Evolutionary conservation across 1,140 invertebrate species (phyloP), one percentile per base, ranked within the genome.

Genomic region (Laodelphax striatellus): DNA sequence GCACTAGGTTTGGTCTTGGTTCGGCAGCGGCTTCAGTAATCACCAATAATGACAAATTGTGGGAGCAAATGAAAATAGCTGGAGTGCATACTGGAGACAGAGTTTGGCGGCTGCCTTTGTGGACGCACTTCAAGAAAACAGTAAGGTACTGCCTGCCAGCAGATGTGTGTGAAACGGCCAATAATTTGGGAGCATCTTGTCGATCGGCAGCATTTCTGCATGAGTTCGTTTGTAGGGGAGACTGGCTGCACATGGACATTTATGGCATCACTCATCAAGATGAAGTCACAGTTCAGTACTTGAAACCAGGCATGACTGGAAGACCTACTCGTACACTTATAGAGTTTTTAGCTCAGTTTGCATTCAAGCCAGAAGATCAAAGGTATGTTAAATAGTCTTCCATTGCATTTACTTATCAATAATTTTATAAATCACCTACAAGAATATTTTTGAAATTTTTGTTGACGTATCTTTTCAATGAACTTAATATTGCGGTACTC

Each of bases 11-110:
- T 19, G 82, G n/a, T n/a, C 80, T 6, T 84, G 83, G 73, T 82
- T 84, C 67, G 80, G 79, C 65, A 82, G 82, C 57, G 82, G 82
- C 43, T 77, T 85, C 24, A 81, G 79, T 52, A 61, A 85, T 9
- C 84, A 84, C 67, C 66, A 74, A 19, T 17, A 73, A 75, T 31
- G 72, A 76, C 60, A 66, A 70, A 10, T 56, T 78, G 31, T 64
- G 44, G 55, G 59, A 61, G 52, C 57, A 57, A 34, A 55, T 77
- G 55, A 65, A 69, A 53, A 64, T 69, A 16, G 74, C 75, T 31
- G 65, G 78, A 14, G 64, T 64, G 16, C 63, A 63, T 22, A 77
- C 79, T 43, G 80, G 80, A 11, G 80, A 82, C 64, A 66, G 80
- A 22, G 69, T 82, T 14, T 82, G 80, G 80, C 68, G 79, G 60